Percentiles rank a stretch among this genome's conserved stretches.
These are phyloP conservation scores for Gopherus evgoodei DNA, from an alignment of 2,113 vertebrate species.

Conservation along the genomic window DNA sequence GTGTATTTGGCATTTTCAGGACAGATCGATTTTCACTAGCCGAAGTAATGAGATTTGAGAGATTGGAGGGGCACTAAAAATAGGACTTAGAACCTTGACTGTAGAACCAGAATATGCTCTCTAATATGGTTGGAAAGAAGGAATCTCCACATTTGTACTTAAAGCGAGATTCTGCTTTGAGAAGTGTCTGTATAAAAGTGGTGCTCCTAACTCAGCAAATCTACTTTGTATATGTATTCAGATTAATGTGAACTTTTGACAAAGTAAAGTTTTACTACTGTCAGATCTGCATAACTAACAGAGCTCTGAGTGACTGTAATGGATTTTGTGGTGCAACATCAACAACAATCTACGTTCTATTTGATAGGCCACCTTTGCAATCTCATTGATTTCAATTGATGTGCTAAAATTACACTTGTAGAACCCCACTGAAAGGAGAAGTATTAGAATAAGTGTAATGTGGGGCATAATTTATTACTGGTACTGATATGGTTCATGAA, in stretches of 20 bases:
- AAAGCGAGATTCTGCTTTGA: background rate
- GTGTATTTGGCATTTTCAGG: background rate
- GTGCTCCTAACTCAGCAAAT: background rate
- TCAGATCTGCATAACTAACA: background rate
- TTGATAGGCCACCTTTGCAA: background rate
- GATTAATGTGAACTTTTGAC: background rate
- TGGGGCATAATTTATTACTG: background rate
- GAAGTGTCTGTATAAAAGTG: background rate
- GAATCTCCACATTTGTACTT: background rate
- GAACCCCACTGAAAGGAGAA: background rate
- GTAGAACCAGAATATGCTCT: background rate
- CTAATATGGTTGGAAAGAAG: background rate
- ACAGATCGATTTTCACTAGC: background rate
- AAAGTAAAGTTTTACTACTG: background rate
- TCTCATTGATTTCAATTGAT: conserved; percentile 21
- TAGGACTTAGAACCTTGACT: background rate
- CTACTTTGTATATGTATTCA: background rate
- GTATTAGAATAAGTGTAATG: background rate
- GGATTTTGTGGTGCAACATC: background rate
- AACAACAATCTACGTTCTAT: background rate
- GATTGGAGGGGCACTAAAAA: background rate
- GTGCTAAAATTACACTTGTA: background rate
- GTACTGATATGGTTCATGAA: background rate
- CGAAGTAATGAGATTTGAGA: conserved; percentile 5
- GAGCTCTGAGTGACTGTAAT: background rate